Percentiles rank a stretch among this genome's conserved stretches.
These are phyloP conservation scores for Drepana falcataria DNA, from an alignment of 2,888 invertebrate species.

Conservation along the genomic window DNA sequence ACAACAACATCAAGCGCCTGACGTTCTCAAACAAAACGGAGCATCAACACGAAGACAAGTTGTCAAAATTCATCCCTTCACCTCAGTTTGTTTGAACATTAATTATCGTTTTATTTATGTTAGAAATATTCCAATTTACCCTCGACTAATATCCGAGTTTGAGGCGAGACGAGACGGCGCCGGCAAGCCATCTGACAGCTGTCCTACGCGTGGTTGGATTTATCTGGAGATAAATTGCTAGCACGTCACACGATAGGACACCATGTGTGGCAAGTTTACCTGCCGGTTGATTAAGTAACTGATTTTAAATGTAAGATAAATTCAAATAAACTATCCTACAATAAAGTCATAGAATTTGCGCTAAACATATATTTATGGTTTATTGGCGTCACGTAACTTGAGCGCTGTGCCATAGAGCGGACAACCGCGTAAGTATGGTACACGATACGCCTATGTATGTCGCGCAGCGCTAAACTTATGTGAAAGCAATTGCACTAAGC, in stretches of 20 bases:
- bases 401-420: too few species aligned
- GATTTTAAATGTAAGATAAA: too few species aligned
- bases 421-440: too few species aligned
- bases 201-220: slow-evolving; percentile 65
- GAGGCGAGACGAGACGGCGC: slow-evolving; percentile 55
- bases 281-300: slow-evolving; percentile 15
- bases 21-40: slow-evolving; percentile 31
- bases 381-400: too few species aligned
- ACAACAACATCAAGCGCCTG: slow-evolving; percentile 12
- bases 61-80: slow-evolving; percentile 58
- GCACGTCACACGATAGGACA: slow-evolving; percentile 27
- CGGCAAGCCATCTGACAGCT: slow-evolving; percentile 64
- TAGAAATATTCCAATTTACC: slow-evolving; percentile 65
- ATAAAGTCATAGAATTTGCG: too few species aligned
- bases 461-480: too few species aligned
- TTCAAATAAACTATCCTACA: too few species aligned
- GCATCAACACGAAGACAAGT: slow-evolving; percentile 49
- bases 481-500: too few species aligned
- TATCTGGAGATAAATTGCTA: slow-evolving; percentile 61
- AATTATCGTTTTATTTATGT: slow-evolving; percentile 68
- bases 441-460: too few species aligned
- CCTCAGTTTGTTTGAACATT: slow-evolving; percentile 60
- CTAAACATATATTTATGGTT: too few species aligned
- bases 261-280: slow-evolving; percentile 22
- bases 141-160: slow-evolving; percentile 50